phyloP scores from a whole-genome alignment of 2,113 vertebrate species.

The Dunckerocampus dactyliophorus region DNA sequence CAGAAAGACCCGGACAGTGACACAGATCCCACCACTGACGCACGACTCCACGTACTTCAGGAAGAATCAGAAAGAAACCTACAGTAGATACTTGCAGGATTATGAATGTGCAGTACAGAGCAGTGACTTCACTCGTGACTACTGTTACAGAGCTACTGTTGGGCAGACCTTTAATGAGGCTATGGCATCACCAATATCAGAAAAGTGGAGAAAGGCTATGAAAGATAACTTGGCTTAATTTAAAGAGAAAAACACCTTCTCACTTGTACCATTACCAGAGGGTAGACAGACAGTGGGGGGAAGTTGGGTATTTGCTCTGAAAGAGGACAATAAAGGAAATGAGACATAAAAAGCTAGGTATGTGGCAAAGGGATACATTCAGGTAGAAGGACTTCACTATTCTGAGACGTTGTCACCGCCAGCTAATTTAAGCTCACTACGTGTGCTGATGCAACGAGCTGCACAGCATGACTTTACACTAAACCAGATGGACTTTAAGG shows the following conservation, averaged over 20 bases:
- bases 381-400: constrained; percentile 4
- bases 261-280: constrained; percentile 14
- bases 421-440: neutral
- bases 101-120: neutral
- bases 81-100: neutral
- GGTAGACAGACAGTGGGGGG: constrained; percentile 12
- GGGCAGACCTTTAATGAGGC: constrained; percentile 12
- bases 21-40: neutral
- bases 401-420: neutral
- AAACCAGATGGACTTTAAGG: neutral
- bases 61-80: neutral
- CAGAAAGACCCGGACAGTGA: neutral
- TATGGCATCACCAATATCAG: no score
- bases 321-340: constrained; percentile 6
- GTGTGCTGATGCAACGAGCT: constrained; percentile 4
- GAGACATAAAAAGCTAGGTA: constrained; percentile 10
- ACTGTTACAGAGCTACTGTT: constrained; percentile 6
- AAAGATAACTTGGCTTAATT: constrained; percentile 1
- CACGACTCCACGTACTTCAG: neutral
- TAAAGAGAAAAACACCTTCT: constrained; percentile 14
- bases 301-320: constrained; percentile 8
- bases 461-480: neutral
- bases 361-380: constrained; percentile 5
- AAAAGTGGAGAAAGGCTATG: constrained; percentile 12
- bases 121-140: neutral